Evolutionary conservation across 2,797 vertebrate species (phyloP).

Genomic region (Pangasius krempfi): DNA sequence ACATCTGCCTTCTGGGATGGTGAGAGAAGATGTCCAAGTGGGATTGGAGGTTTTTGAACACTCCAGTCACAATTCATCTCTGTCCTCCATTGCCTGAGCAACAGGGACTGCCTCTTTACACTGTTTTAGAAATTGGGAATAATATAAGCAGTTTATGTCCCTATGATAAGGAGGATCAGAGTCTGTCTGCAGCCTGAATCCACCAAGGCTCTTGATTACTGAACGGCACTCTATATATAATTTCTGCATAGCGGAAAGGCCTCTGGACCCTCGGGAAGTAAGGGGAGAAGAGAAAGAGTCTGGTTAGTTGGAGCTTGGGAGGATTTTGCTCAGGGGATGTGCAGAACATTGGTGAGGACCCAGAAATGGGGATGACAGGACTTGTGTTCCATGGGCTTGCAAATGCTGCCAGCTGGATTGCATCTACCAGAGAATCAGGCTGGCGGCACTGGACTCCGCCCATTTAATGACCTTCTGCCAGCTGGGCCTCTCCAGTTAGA

Average conservation of each 20-base stretch:
- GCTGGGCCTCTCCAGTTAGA: neutral
- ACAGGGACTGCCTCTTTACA: neutral
- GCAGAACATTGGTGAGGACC: neutral
- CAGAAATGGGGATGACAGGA: neutral
- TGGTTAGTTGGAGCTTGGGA: neutral
- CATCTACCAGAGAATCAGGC: neutral
- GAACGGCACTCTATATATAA: neutral
- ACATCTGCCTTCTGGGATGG: neutral
- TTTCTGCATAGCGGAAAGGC: neutral
- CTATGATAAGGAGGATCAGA: neutral
- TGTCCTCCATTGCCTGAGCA: neutral
- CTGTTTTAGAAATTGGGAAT: neutral
- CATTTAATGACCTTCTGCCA: neutral
- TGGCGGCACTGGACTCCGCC: neutral
- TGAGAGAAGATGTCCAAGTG: constrained; percentile 3
- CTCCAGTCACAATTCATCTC: neutral
- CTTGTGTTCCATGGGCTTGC: neutral
- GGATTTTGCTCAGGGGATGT: neutral
- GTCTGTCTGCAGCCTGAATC: neutral
- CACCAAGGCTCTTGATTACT: neutral
- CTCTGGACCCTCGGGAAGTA: neutral
- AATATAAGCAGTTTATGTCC: neutral
- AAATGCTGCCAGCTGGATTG: neutral
- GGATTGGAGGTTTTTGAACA: neutral
- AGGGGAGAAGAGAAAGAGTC: neutral